Evolutionary conservation across 2,113 vertebrate genomes (phyloP).

Genomic region (Sinocyclocheilus maitianheensis): DNA sequence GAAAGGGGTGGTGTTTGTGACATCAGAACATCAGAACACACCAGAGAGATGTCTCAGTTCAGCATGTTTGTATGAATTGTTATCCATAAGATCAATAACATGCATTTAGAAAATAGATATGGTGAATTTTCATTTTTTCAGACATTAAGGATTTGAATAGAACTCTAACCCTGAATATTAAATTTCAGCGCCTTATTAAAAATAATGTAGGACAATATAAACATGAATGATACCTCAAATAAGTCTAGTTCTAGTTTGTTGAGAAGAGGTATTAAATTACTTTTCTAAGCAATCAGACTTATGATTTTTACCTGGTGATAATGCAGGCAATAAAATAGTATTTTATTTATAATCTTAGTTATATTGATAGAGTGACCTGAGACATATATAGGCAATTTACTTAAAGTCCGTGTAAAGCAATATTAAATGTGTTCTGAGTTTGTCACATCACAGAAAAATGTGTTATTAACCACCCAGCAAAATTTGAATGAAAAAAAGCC

Average conservation of each 20-base stretch:
- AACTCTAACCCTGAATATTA: no score
- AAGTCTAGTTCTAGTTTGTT: not conserved
- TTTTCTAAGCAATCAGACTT: not conserved
- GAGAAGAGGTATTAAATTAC: not conserved
- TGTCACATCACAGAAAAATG: no score
- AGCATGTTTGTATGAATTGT: not conserved
- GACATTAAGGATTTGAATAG: no score
- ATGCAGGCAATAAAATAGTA: not conserved
- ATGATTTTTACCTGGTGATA: not conserved
- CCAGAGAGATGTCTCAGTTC: not conserved
- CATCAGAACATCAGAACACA: not conserved
- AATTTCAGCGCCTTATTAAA: not conserved
- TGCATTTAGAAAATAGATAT: not conserved
- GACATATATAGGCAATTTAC: no score
- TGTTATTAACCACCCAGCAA: no score
- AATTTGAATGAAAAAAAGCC: no score
- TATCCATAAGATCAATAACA: not conserved
- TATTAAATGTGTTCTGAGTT: no score
- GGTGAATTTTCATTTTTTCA: not conserved
- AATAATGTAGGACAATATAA: not conserved
- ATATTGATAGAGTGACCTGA: not conserved
- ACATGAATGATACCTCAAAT: not conserved
- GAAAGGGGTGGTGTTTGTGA: not conserved
- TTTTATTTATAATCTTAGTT: no score
- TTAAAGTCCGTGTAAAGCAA: no score